phyloP scores from a whole-genome alignment of 2,888 invertebrate species.

The Phrixothrix hirtus region DNA sequence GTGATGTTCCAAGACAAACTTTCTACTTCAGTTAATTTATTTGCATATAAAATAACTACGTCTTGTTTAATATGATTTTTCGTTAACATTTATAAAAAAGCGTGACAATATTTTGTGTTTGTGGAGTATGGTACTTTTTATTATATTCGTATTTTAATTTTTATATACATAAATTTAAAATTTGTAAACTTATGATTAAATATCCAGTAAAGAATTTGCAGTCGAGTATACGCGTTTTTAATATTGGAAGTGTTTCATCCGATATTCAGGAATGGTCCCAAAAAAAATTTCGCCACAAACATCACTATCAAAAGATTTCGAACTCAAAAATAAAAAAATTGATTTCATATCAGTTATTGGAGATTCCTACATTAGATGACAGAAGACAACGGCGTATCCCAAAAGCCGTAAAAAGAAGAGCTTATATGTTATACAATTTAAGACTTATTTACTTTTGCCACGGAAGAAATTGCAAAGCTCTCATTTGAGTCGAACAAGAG shows the following conservation, averaged over 20 bases:
- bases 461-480: constrained; percentile 50
- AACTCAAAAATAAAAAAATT: constrained; percentile 4
- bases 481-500: constrained; percentile 39
- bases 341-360: not conserved
- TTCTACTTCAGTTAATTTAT: too few species aligned
- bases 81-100: too few species aligned
- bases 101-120: too few species aligned
- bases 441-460: constrained; percentile 47
- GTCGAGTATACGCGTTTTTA: not conserved
- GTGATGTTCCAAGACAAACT: too few species aligned
- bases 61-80: too few species aligned
- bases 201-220: not conserved
- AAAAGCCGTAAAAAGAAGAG: constrained; percentile 51
- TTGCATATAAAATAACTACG: too few species aligned
- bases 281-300: not conserved
- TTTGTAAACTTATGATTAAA: constrained; percentile 12
- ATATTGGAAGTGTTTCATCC: not conserved
- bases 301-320: not conserved
- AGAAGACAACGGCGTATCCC: constrained; percentile 46
- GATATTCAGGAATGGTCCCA: constrained; percentile 19
- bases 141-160: not conserved
- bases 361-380: constrained; percentile 55
- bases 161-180: not conserved
- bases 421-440: constrained; percentile 35
- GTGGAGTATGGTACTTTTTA: too few species aligned